phyloP scores from a whole-genome alignment of 1,140 invertebrate species.

The Pectinophora gossypiella region DNA sequence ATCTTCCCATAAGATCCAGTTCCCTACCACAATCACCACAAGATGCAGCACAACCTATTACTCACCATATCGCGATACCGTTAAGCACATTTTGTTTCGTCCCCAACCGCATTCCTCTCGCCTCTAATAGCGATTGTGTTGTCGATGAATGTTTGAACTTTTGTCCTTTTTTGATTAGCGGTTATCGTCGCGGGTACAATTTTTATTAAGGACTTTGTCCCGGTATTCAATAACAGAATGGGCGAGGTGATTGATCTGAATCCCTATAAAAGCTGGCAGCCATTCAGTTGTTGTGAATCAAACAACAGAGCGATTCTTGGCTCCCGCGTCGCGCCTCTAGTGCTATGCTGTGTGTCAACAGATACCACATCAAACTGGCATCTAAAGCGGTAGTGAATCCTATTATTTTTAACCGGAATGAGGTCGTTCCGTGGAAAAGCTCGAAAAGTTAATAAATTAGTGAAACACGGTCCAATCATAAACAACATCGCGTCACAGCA shows the following conservation, averaged over 20 bases:
- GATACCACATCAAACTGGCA: background rate
- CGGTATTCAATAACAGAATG: background rate
- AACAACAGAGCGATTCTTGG: background rate
- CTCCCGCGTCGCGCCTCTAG: background rate
- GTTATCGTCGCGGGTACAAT: constrained; percentile 50
- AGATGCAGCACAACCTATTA: constrained; percentile 41
- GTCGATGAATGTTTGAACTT: constrained; percentile 65
- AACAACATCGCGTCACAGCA: constrained; percentile 44
- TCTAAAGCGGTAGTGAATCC: background rate
- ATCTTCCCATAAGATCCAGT: constrained; percentile 35
- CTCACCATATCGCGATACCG: constrained; percentile 46
- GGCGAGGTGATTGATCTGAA: background rate
- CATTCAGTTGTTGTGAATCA: background rate
- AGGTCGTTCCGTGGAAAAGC: background rate
- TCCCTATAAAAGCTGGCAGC: background rate
- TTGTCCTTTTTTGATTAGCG: constrained; percentile 71
- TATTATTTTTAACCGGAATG: constrained; percentile 1
- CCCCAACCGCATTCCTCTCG: constrained; percentile 35
- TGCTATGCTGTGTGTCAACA: background rate
- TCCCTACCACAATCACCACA: constrained; percentile 11
- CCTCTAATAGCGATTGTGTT: constrained; percentile 47
- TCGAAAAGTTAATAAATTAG: constrained; percentile 52
- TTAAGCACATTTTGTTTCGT: constrained; percentile 53
- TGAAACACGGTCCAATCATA: constrained; percentile 45
- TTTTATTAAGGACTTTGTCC: constrained; percentile 34